These are phyloP conservation scores for Pseudomyrmex cubaensis DNA, from an alignment of 1,140 invertebrate species.

Conservation along the genomic window DNA sequence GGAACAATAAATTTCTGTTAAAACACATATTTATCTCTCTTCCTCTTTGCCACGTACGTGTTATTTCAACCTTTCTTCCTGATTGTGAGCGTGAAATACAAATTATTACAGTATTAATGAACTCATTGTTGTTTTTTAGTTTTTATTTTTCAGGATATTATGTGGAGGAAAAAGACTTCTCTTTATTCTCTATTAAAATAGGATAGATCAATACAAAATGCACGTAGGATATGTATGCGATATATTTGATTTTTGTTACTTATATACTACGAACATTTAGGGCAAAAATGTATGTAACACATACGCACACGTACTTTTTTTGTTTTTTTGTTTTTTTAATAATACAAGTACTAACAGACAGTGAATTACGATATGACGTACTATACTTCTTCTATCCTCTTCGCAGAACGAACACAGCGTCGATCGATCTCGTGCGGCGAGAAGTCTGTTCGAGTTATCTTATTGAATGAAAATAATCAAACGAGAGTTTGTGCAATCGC, in stretches of 20 bases:
- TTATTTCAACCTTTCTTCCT: too few species aligned
- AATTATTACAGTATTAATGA: neutral
- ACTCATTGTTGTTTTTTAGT: neutral
- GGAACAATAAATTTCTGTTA: constrained; percentile 76
- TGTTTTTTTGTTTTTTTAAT: neutral
- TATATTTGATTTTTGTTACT: constrained; percentile 68
- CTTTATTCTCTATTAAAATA: neutral
- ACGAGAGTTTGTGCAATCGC: neutral
- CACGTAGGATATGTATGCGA: constrained; percentile 59
- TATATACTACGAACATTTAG: constrained; percentile 66
- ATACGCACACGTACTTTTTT: neutral
- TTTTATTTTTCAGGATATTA: too few species aligned
- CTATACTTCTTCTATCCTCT: constrained; percentile 14
- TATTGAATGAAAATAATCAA: constrained; percentile 16
- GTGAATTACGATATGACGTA: constrained; percentile 31
- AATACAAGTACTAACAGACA: constrained; percentile 20
- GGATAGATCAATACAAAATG: constrained; percentile 13
- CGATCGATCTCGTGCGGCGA: neutral
- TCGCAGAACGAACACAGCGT: constrained; percentile 17
- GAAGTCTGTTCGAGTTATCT: constrained; percentile 1
- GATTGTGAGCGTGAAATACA: too few species aligned
- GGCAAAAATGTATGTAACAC: constrained; percentile 47
- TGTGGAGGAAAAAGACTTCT: neutral
- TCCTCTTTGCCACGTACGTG: neutral
- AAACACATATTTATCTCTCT: constrained; percentile 33